Evolutionary conservation across 2,888 invertebrate species (phyloP), one percentile per base, ranked within the genome.

Genomic region (Agapostemon virescens): DNA sequence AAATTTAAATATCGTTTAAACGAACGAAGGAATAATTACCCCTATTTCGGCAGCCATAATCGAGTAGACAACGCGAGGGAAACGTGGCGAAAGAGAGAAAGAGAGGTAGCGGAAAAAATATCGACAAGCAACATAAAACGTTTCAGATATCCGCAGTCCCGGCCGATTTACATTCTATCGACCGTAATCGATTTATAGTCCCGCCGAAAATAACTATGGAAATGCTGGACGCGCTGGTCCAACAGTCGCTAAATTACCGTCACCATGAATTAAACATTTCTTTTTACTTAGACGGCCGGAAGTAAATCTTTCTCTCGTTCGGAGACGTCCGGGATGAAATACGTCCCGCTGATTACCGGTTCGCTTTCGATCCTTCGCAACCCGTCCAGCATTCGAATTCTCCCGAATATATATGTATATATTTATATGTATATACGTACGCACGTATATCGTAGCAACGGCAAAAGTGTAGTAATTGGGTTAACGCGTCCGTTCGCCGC

Each of bases 121-220:
- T 38, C 11, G 26, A 17, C 30, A 17, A 23, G 58, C 66, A 77
- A 58, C 33, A 45, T 30, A 69, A 66, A 67, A 70, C 58, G 77
- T 58, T 79, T 66, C 23, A 23, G 69, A 70, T 49, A 49, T 77
- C 58, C 40, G 38, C 13, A 33, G 40, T 38, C 69, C 66, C 77
- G 49, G 2, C 3, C 23, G 45, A 79, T 79, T 77, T 79, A 70
- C 77, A 79, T 79, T 79, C 77, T 49, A 77, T 79, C 79, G 77
- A 55, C 20, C 58, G 79, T 77, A 79, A 79, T 77, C 77, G 79
- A 70, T 77, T 79, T 77, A 77, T 77, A 79, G 70, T 69, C 77
- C 33, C n/a, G 63, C 68, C 42, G 76, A 66, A 77, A 77, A 77
- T 79, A 79, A 77, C 69, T 79, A 79, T 79, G 78, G 78, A 79